phyloP scores from a whole-genome alignment of 2,888 invertebrate genomes.

The Alviniconcha strummeri region DNA sequence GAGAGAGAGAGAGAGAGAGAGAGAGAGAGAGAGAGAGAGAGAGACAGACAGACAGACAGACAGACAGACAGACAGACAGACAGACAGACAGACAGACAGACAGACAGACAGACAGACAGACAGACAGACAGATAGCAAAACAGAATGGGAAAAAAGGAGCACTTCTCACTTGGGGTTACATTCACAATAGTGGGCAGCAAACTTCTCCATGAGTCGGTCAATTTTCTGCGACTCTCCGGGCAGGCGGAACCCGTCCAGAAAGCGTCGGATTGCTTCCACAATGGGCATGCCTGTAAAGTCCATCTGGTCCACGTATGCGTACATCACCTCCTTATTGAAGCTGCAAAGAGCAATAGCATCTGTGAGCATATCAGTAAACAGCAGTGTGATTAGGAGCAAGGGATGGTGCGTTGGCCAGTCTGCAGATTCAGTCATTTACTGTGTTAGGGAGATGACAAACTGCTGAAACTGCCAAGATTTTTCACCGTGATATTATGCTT shows the following conservation, averaged over 20 bases:
- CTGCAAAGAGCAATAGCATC: conserved; percentile 42
- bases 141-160: too few relatives aligned
- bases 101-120: too few relatives aligned
- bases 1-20: too few relatives aligned
- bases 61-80: too few relatives aligned
- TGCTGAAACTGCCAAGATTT: not conserved
- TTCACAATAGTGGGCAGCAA: conserved; percentile 97
- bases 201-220: conserved; percentile 99
- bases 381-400: not conserved
- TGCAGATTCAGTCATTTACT: too few relatives aligned
- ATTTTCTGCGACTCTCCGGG: conserved; percentile 99
- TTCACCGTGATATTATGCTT: not conserved
- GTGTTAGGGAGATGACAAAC: too few relatives aligned
- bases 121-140: too few relatives aligned
- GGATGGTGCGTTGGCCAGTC: too few relatives aligned
- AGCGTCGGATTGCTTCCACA: conserved; percentile 91
- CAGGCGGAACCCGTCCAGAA: conserved; percentile 94
- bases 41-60: too few relatives aligned
- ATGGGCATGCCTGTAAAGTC: conserved; percentile 79
- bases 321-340: conserved; percentile 87
- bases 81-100: too few relatives aligned
- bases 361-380: not conserved
- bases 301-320: conserved; percentile 97
- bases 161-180: conserved; percentile 89
- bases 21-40: too few relatives aligned